Evolutionary conservation across 2,888 invertebrate species (phyloP).

Genomic region (Epicampocera succincta): DNA sequence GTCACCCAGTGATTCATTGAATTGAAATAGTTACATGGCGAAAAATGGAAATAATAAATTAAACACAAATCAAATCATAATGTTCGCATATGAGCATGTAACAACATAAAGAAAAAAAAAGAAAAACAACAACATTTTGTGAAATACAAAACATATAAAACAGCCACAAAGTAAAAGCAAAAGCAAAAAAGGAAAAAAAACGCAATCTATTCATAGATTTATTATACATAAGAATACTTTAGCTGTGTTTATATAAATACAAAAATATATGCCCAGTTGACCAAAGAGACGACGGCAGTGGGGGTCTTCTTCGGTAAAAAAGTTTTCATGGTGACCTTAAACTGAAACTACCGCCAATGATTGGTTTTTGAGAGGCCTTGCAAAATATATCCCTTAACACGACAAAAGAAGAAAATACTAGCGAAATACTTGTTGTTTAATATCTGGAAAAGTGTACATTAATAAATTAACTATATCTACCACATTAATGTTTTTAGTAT

Average conservation of each 20-base stretch:
- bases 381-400: too few species aligned
- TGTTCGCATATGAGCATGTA: constrained; percentile 26
- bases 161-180: constrained; percentile 12
- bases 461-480: too few species aligned
- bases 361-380: too few species aligned
- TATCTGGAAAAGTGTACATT: too few species aligned
- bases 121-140: too few species aligned
- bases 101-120: constrained; percentile 28
- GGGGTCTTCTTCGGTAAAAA: too few species aligned
- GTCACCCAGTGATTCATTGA: constrained; percentile 50
- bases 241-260: constrained; percentile 7
- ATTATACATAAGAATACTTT: background rate
- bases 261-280: background rate
- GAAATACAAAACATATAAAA: constrained; percentile 6
- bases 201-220: constrained; percentile 26
- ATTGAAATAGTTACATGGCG: constrained; percentile 39
- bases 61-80: constrained; percentile 50
- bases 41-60: constrained; percentile 9
- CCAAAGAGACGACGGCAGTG: too few species aligned
- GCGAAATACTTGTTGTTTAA: too few species aligned
- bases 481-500: too few species aligned
- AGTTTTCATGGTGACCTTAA: too few species aligned
- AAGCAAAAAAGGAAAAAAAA: constrained; percentile 3
- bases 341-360: too few species aligned
- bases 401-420: too few species aligned